Evolutionary conservation across 2,888 invertebrate genomes (phyloP).

Genomic region (Athalia rosae): DNA sequence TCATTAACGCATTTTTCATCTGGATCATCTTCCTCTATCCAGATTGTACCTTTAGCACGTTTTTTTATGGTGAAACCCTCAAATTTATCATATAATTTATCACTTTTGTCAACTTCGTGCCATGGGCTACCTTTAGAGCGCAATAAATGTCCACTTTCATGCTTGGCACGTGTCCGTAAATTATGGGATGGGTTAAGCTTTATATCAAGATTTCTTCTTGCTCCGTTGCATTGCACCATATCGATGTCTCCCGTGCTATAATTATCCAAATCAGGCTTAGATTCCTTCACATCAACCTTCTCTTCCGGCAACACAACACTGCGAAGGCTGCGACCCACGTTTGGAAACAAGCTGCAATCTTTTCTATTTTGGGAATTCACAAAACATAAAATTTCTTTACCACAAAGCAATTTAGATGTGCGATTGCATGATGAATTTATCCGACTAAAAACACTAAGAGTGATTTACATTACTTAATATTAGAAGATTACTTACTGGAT

Average conservation of each 20-base stretch:
- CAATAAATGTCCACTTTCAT: slow-evolving; percentile 70
- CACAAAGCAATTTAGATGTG: not conserved
- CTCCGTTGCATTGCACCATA: slow-evolving; percentile 71
- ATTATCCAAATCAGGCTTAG: slow-evolving; percentile 60
- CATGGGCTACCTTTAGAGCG: slow-evolving; percentile 70
- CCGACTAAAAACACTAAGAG: not conserved
- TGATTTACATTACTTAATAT: slow-evolving; percentile 3
- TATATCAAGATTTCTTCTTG: slow-evolving; percentile 66
- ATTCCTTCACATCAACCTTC: slow-evolving; percentile 57
- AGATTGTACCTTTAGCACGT: slow-evolving; percentile 70
- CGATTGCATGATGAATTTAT: not conserved
- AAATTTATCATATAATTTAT: slow-evolving; percentile 68
- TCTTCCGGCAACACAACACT: slow-evolving; percentile 61
- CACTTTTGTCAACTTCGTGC: slow-evolving; percentile 66
- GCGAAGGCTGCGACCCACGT: slow-evolving; percentile 64
- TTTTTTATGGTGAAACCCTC: slow-evolving; percentile 70
- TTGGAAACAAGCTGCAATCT: slow-evolving; percentile 66
- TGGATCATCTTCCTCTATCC: slow-evolving; percentile 69
- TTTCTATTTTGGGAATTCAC: slow-evolving; percentile 57
- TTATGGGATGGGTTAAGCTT: slow-evolving; percentile 68
- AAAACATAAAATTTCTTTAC: slow-evolving; percentile 1
- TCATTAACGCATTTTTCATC: slow-evolving; percentile 59
- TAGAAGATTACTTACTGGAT: slow-evolving; percentile 60
- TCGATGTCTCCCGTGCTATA: slow-evolving; percentile 65
- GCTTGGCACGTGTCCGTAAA: slow-evolving; percentile 68